These are phyloP conservation scores for Hydra vulgaris DNA, from an alignment of 30 jellyfish, hydroid and myxozoan genomes.

Conservation along the genomic window DNA sequence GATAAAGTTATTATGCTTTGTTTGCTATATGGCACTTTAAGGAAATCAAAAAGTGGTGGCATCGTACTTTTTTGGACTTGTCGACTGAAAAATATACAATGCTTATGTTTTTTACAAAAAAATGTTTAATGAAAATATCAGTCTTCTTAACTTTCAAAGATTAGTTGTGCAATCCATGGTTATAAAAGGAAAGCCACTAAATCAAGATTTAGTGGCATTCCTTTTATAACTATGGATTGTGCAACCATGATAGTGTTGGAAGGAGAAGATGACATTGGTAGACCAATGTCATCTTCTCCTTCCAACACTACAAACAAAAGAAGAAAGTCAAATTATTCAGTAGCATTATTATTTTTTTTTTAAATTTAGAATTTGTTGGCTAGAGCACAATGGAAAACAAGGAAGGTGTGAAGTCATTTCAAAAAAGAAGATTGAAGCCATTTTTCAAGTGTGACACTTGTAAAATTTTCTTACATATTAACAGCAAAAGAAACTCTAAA, in stretches of 20 bases:
- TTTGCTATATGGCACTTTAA: constrained; percentile 36
- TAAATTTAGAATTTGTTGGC: constrained; percentile 46
- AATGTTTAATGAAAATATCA: constrained; percentile 18
- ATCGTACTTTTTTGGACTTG: constrained; percentile 35
- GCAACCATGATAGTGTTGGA: too few relatives aligned
- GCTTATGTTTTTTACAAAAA: constrained; percentile 45
- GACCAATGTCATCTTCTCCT: constrained; percentile 39
- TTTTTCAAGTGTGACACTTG: constrained; percentile 43
- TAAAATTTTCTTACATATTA: constrained; percentile 29
- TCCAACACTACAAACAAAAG: constrained; percentile 27
- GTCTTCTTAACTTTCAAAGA: constrained; percentile 40
- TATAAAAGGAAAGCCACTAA: constrained; percentile 37
- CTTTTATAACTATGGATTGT: too few relatives aligned
- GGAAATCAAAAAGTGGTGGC: constrained; percentile 71
- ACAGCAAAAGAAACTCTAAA: constrained; percentile 28
- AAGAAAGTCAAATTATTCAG: constrained; percentile 34
- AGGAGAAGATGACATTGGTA: too few relatives aligned
- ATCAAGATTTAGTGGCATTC: too few relatives aligned
- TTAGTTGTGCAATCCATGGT: constrained; percentile 50
- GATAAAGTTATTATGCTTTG: constrained; percentile 64
- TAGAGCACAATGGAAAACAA: constrained; percentile 18
- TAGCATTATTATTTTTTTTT: constrained; percentile 18
- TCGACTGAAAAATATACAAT: constrained; percentile 42
- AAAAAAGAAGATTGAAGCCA: constrained; percentile 25
- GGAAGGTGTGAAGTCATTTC: constrained; percentile 69